Conservation (phyloP, 2,888 invertebrate species). For the Eilema caniola region DNA sequence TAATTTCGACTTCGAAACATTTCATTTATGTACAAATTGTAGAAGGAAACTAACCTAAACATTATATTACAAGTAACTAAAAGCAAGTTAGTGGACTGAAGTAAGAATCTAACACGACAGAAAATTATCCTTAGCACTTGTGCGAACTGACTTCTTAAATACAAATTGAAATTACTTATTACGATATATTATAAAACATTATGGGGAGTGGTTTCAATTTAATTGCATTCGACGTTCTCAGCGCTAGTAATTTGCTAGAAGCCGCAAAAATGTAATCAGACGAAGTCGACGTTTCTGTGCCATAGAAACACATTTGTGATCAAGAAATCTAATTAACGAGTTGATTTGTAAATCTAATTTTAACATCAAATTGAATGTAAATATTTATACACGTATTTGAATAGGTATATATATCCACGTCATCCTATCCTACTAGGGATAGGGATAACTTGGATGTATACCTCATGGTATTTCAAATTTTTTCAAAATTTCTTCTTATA, state of each 20-base stretch:
- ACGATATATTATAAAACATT: constrained; percentile 24
- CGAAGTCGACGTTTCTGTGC: constrained; percentile 30
- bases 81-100: not conserved
- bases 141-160: not conserved
- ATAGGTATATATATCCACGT: not conserved
- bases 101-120: not conserved
- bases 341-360: constrained; percentile 1
- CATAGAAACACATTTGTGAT: constrained; percentile 28
- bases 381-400: not conserved
- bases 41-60: not conserved
- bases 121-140: not conserved
- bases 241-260: constrained; percentile 43
- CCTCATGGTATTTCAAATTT: too few species aligned
- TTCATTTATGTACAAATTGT: too few species aligned
- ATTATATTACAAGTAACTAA: not conserved
- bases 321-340: constrained; percentile 35
- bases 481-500: not conserved
- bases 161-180: constrained; percentile 27
- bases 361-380: not conserved
- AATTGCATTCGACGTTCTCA: constrained; percentile 42
- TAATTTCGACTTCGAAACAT: too few species aligned
- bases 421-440: too few species aligned
- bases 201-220: constrained; percentile 31
- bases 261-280: constrained; percentile 51
- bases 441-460: too few species aligned